These are phyloP conservation scores for Boleophthalmus pectinirostris DNA, from an alignment of 2,113 vertebrate species.

Conservation along the genomic window DNA sequence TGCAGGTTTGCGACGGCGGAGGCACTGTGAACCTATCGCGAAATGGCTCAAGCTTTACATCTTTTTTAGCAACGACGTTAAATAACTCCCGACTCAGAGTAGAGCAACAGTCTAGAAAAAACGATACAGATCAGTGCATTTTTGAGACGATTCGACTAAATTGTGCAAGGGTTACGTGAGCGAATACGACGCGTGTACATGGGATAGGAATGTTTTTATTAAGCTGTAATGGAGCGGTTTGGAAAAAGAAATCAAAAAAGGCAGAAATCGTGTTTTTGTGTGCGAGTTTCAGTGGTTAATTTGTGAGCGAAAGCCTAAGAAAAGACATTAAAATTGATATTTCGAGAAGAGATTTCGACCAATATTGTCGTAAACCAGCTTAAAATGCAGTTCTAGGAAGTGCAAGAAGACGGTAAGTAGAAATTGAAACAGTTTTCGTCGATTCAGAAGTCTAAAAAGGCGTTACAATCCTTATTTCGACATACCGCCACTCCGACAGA, in stretches of 20 bases:
- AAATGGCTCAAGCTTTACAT: neutral
- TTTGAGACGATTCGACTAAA: neutral
- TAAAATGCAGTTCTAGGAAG: neutral
- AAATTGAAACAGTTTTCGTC: too few species aligned
- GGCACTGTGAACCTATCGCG: neutral
- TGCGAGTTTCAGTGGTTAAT: constrained; percentile 7
- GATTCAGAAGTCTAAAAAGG: too few species aligned
- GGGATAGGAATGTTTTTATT: constrained; percentile 28
- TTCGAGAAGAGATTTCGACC: neutral
- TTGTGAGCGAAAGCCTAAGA: neutral
- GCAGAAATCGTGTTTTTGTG: constrained; percentile 19
- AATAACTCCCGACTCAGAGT: neutral
- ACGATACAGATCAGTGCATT: neutral
- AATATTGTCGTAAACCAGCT: constrained; percentile 7
- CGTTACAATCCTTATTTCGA: too few species aligned
- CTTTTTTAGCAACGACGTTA: neutral
- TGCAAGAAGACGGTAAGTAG: too few species aligned
- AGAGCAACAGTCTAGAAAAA: neutral
- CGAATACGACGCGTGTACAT: constrained; percentile 30
- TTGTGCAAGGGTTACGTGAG: neutral
- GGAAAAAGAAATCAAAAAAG: constrained; percentile 9
- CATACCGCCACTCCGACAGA: too few species aligned
- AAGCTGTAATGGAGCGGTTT: constrained; percentile 17
- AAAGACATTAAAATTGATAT: neutral
- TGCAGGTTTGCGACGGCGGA: neutral